phyloP scores from a whole-genome alignment of 2,113 vertebrate genomes.

The Cyanocitta stelleri region DNA sequence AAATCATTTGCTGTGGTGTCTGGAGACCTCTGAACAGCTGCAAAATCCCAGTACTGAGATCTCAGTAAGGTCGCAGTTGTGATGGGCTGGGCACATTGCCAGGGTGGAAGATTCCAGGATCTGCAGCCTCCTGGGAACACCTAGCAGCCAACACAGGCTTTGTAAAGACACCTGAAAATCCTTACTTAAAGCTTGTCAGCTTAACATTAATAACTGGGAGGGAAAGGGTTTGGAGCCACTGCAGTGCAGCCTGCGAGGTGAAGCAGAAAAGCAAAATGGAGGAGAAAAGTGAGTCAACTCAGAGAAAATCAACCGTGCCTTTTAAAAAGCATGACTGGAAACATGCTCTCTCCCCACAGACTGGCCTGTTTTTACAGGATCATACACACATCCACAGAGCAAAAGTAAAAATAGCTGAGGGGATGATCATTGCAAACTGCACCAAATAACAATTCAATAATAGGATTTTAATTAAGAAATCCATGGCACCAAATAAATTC shows the following conservation, averaged over 20 bases:
- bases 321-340: background rate
- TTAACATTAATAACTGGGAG: slow-evolving; percentile 27
- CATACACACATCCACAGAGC: background rate
- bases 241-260: background rate
- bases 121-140: slow-evolving; percentile 31
- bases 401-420: background rate
- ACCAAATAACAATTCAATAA: slow-evolving; percentile 11
- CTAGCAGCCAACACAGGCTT: slow-evolving; percentile 18
- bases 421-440: background rate
- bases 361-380: background rate
- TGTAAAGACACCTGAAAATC: slow-evolving; percentile 58
- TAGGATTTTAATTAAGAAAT: slow-evolving; percentile 7
- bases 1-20: slow-evolving; percentile 7
- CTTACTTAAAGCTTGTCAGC: slow-evolving; percentile 25
- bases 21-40: slow-evolving; percentile 50
- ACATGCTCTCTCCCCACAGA: background rate
- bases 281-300: background rate
- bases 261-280: background rate
- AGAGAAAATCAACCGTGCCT: background rate
- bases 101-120: slow-evolving; percentile 50
- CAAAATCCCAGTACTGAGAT: slow-evolving; percentile 36
- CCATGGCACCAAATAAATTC: background rate
- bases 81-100: slow-evolving; percentile 14
- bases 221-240: background rate
- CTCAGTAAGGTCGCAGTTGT: background rate